These are phyloP conservation scores for Thymelicus lineola DNA, from an alignment of 2,888 invertebrate species.

Conservation along the genomic window DNA sequence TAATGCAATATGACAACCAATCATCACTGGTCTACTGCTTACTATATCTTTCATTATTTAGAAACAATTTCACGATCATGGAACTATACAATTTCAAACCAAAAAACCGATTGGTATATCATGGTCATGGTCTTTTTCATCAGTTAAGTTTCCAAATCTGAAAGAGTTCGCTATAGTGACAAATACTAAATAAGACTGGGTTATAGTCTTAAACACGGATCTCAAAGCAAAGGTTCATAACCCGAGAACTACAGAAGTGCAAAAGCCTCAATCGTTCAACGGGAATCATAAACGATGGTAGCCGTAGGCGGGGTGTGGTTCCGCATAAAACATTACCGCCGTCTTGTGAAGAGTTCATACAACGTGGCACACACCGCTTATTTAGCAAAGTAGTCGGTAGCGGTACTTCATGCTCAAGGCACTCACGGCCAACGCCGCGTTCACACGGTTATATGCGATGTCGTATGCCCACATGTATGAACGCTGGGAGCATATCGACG, in stretches of 20 bases:
- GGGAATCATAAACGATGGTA: conserved; percentile 38
- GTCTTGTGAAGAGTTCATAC: conserved; percentile 31
- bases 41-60: conserved; percentile 1
- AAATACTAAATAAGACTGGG: not conserved
- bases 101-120: not conserved
- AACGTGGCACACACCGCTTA: conserved; percentile 49
- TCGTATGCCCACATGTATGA: conserved; percentile 47
- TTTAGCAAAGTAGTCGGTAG: conserved; percentile 78
- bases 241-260: conserved; percentile 16
- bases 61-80: not conserved
- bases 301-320: conserved; percentile 38
- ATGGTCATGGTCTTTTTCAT: too few relatives aligned
- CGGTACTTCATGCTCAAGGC: conserved; percentile 71
- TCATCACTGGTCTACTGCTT: conserved; percentile 20
- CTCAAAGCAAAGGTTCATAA: not conserved
- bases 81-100: not conserved
- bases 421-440: conserved; percentile 60
- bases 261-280: conserved; percentile 27
- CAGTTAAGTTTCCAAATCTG: not conserved
- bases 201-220: not conserved
- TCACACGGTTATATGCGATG: conserved; percentile 60
- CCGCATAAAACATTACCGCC: conserved; percentile 37
- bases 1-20: conserved; percentile 34
- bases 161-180: not conserved
- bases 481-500: not conserved